Conservation (phyloP, 2,797 vertebrate genomes). For the Monodelphis domestica region DNA sequence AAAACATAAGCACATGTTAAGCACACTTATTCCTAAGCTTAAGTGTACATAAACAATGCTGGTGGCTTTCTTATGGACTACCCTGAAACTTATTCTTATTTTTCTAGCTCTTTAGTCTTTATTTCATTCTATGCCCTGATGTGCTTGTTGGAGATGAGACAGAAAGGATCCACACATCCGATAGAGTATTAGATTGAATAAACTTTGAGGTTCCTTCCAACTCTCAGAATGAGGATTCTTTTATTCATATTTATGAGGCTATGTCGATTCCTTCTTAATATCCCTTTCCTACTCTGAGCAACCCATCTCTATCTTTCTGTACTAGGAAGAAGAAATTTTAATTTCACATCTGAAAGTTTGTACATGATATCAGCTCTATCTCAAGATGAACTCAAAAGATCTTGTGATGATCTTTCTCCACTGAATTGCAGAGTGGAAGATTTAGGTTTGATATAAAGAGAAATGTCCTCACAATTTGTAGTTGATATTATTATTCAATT, state of each 20-base stretch:
- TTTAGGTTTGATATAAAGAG: not conserved
- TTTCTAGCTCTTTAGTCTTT: not conserved
- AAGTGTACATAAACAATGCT: not conserved
- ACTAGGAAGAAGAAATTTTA: not conserved
- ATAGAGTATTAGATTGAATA: not conserved
- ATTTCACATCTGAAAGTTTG: not conserved
- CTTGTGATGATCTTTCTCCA: not conserved
- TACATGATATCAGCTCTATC: not conserved
- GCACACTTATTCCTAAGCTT: not conserved
- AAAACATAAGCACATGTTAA: too few relatives aligned
- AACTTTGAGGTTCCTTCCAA: not conserved
- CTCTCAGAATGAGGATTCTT: not conserved
- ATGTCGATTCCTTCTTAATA: accelerated
- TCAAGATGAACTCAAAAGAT: not conserved
- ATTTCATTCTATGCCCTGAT: not conserved
- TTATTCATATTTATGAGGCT: not conserved
- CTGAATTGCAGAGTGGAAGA: not conserved
- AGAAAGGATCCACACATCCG: not conserved
- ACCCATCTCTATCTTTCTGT: not conserved
- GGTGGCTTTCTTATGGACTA: not conserved
- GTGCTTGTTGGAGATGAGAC: not conserved
- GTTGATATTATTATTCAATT: too few relatives aligned
- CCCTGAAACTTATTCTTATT: not conserved
- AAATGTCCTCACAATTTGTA: not conserved
- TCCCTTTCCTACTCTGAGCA: not conserved